Conservation (phyloP, 1,140 invertebrate species). For the Belonocnema kinseyi region DNA sequence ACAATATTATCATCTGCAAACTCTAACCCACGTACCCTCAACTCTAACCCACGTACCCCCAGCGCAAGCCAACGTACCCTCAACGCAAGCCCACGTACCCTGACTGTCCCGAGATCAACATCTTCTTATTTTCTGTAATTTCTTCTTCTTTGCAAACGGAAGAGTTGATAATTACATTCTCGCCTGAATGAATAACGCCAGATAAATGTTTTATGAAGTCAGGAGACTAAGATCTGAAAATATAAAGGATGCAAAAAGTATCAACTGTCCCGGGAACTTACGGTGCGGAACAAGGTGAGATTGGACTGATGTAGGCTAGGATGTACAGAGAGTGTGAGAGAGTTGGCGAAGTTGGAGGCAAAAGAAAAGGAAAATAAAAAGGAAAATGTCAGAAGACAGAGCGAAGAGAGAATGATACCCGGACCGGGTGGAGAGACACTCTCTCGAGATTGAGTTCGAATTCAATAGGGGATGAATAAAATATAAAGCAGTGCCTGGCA, state of each 20-base stretch:
- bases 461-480: conserved; percentile 76
- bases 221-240: conserved; percentile 2
- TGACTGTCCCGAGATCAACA: background rate
- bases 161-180: background rate
- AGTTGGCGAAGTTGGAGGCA: conserved; percentile 34
- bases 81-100: no score
- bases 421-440: conserved; percentile 66
- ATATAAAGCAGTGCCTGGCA: conserved; percentile 67
- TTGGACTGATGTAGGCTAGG: background rate
- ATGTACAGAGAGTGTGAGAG: conserved; percentile 3
- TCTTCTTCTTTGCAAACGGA: no score
- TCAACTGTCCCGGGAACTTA: conserved; percentile 38
- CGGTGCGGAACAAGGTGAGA: conserved; percentile 36
- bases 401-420: conserved; percentile 14
- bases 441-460: conserved; percentile 73
- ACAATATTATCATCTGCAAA: no score
- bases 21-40: no score
- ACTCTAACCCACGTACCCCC: no score
- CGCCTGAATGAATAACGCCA: background rate
- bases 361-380: conserved; percentile 37
- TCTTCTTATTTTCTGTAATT: no score
- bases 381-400: conserved; percentile 49
- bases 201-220: background rate
- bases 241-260: conserved; percentile 13
- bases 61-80: no score